These are phyloP conservation scores for Gouania willdenowi DNA, from an alignment of 2,797 vertebrate species.

Conservation along the genomic window DNA sequence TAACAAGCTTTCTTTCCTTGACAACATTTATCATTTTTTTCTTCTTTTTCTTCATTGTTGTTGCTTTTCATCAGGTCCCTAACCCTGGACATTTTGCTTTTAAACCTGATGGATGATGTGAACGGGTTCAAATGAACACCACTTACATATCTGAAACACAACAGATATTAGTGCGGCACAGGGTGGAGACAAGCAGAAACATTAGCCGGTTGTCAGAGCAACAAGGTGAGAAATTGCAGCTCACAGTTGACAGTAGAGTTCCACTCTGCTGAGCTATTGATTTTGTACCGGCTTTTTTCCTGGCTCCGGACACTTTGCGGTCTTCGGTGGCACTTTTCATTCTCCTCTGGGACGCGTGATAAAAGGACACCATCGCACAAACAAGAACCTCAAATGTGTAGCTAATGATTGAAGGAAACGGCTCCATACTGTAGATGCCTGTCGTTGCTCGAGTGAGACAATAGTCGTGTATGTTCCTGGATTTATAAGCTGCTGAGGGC, in stretches of 20 bases:
- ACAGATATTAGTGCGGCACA: conserved; percentile 63
- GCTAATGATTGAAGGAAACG: conserved; percentile 45
- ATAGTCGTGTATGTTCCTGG: conserved; percentile 40
- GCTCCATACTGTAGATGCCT: conserved; percentile 44
- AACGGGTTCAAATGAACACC: conserved; percentile 12
- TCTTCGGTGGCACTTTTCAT: conserved; percentile 49
- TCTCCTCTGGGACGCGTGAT: conserved; percentile 51
- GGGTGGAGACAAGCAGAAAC: conserved; percentile 30
- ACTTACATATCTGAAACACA: conserved; percentile 25
- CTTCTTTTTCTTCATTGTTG: too few relatives aligned
- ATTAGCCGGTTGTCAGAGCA: conserved; percentile 71
- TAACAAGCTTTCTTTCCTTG: too few relatives aligned
- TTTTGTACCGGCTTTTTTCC: conserved; percentile 48
- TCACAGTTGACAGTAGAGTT: conserved; percentile 55
- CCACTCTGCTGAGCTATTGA: conserved; percentile 76
- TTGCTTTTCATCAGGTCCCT: too few relatives aligned
- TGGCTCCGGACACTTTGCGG: conserved; percentile 35
- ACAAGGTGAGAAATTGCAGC: conserved; percentile 74
- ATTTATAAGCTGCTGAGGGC: conserved; percentile 35
- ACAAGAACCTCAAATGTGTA: conserved; percentile 56
- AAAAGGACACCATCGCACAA: conserved; percentile 40
- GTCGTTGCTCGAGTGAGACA: conserved; percentile 63
- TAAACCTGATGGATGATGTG: too few relatives aligned
- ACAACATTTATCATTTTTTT: too few relatives aligned
- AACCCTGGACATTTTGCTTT: too few relatives aligned